phyloP scores from a whole-genome alignment of 2,888 invertebrate genomes.

The Archaeoteleia sp. region DNA sequence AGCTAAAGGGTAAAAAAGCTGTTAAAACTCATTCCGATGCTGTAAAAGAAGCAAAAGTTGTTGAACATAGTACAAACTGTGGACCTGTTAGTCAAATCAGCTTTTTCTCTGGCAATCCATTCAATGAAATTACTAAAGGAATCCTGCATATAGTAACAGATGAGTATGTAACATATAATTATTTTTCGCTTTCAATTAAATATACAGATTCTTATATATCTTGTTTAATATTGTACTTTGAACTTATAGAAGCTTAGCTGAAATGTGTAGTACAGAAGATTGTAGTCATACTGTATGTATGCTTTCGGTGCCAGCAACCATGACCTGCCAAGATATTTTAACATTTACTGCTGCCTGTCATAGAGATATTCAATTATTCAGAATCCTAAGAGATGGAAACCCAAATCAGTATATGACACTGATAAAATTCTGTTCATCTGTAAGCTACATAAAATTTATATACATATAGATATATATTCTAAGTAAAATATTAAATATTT shows the following conservation, averaged over 20 bases:
- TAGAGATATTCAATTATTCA: constrained; percentile 90
- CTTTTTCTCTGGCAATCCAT: constrained; percentile 97
- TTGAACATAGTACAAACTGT: constrained; percentile 18
- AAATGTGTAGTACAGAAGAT: constrained; percentile 80
- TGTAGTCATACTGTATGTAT: constrained; percentile 91
- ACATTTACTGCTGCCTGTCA: constrained; percentile 96
- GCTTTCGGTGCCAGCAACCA: constrained; percentile 90
- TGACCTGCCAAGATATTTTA: constrained; percentile 94
- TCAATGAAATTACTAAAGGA: constrained; percentile 97
- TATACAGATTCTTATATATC: constrained; percentile 17
- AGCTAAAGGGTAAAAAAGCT: constrained; percentile 21
- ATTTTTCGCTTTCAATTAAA: constrained; percentile 2
- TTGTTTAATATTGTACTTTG: constrained; percentile 22
- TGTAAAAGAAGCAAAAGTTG: constrained; percentile 17
- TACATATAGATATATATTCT: too few relatives aligned
- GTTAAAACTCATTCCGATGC: constrained; percentile 10
- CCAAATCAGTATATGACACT: constrained; percentile 99
- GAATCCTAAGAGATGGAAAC: constrained; percentile 92
- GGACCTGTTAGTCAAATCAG: constrained; percentile 62
- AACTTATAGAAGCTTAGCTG: constrained; percentile 82
- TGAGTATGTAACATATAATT: constrained; percentile 80
- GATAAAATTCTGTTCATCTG: constrained; percentile 81
- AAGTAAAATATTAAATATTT: too few relatives aligned
- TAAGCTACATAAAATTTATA: too few relatives aligned
- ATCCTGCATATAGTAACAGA: constrained; percentile 98